These are phyloP conservation scores for Galaxias olidus DNA, from an alignment of 2,797 vertebrate species.

Conservation along the genomic window DNA sequence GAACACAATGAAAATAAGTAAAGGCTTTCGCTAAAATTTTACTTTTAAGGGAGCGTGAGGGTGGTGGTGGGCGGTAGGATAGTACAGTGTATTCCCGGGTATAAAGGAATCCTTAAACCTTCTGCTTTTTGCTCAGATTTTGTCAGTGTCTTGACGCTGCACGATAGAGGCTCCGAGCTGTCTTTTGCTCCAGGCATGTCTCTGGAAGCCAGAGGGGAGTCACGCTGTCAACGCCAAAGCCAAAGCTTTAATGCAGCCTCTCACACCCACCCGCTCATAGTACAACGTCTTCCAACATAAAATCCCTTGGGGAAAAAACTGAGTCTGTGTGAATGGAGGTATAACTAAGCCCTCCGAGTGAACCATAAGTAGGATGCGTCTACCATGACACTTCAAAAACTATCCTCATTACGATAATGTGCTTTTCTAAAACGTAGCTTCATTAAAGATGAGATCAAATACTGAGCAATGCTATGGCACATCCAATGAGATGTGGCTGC, in stretches of 20 bases:
- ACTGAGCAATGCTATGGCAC: constrained; percentile 19
- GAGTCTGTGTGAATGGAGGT: no score
- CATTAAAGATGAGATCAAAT: constrained; percentile 12
- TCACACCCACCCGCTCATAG: constrained; percentile 40
- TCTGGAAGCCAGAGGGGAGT: constrained; percentile 53
- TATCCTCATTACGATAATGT: background rate
- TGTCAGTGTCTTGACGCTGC: constrained; percentile 51
- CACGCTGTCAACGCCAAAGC: constrained; percentile 46
- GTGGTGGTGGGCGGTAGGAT: background rate
- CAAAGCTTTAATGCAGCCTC: constrained; percentile 48
- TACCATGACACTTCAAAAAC: background rate
- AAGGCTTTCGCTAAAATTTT: background rate
- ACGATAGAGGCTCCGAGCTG: constrained; percentile 40
- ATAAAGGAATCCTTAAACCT: constrained; percentile 50
- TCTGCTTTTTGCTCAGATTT: constrained; percentile 36
- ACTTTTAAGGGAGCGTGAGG: constrained; percentile 11
- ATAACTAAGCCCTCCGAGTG: no score
- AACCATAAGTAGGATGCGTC: no score
- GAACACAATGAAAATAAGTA: background rate
- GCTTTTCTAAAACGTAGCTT: constrained; percentile 11
- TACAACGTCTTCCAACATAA: constrained; percentile 39
- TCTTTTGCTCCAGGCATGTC: constrained; percentile 59
- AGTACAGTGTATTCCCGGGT: background rate
- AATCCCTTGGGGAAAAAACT: constrained; percentile 11
- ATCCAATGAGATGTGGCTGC: constrained; percentile 23